Percentiles rank a stretch among this genome's conserved stretches.
These are phyloP conservation scores for Lamproptera curius DNA, from an alignment of 2,888 invertebrate genomes.

Conservation along the genomic window DNA sequence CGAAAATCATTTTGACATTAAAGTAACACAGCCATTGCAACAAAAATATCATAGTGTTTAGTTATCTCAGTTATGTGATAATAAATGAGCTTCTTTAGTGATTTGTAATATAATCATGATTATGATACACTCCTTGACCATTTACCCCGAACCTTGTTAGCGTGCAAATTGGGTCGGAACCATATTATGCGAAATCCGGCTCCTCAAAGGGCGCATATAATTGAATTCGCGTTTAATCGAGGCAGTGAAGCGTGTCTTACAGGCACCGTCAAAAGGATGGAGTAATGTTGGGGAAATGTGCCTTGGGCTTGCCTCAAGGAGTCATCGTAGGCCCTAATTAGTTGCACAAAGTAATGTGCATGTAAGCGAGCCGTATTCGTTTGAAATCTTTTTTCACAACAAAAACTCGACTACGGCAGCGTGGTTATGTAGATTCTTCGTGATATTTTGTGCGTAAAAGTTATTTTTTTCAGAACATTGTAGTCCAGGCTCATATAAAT, in stretches of 20 bases:
- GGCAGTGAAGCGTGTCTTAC: slow-evolving; percentile 16
- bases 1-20: too few relatives aligned
- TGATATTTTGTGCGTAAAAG: too few relatives aligned
- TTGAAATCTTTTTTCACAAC: too few relatives aligned
- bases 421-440: too few relatives aligned
- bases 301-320: slow-evolving; percentile 4
- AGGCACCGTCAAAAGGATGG: slow-evolving; percentile 10
- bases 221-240: slow-evolving; percentile 18
- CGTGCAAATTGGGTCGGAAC: slow-evolving; percentile 8
- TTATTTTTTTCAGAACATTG: too few relatives aligned
- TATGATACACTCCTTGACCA: background rate
- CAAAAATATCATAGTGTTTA: too few relatives aligned
- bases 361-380: background rate
- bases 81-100: too few relatives aligned
- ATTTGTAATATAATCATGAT: background rate
- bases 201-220: slow-evolving; percentile 17
- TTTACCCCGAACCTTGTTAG: background rate
- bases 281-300: slow-evolving; percentile 2
- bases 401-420: too few relatives aligned
- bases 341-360: slow-evolving; percentile 10
- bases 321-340: slow-evolving; percentile 16
- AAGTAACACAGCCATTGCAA: too few relatives aligned
- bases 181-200: slow-evolving; percentile 10
- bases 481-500: too few relatives aligned
- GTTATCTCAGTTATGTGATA: too few relatives aligned